Base-by-base conservation (phyloP, 2,797 vertebrate species). In the Schizothorax lantsangensis region DNA sequence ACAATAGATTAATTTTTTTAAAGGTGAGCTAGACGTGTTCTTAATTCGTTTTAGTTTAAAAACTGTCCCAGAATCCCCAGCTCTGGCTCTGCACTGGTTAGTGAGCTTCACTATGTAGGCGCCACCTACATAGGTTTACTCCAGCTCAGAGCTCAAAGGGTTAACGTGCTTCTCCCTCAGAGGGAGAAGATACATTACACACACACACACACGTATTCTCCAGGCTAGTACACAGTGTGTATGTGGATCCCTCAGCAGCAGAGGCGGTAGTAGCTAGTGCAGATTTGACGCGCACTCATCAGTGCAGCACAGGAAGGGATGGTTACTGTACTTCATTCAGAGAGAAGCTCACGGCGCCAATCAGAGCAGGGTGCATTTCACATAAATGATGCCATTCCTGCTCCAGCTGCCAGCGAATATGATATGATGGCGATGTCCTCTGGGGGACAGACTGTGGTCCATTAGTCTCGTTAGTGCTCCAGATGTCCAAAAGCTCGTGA, bases 131-230 rank as follows among this genome's bases (percentile, higher is more conserved):
- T 19, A 62, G 49, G 75, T 59, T 62, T 62, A 8, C 68, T 72
- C 30, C 72, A 45, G n/a, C 33, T 5, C 68, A 68, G 89, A 36
- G 45, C n/a, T 36, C 47, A 33, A 89, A 59, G 88, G 84, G 90
- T 90, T 91, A 90, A 88, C 68, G 43, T 59, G 52, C 40, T 75
- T 84, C 78, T 78, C 82, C 52, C 54, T 87, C 68, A 23, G 49
- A 23, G 49, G 36, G 74, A 77, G 64, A 26, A 66, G 79, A 71
- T 62, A 36, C 43, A 75, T 52, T 52, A 19, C 36, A 78, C 73
- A 84, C 72, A 77, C 62, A 17, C 77, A 73, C 78, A 74, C 79
- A 36, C 30, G 52, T 86, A 43, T 30, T 84, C 75, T 79, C 73
- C 59, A 62, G 80, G 82, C 54, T 81, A 81, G 21, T 77, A 78